Evolutionary conservation across 1,140 invertebrate genomes (phyloP).

Genomic region (Macrobrachium nipponense): DNA sequence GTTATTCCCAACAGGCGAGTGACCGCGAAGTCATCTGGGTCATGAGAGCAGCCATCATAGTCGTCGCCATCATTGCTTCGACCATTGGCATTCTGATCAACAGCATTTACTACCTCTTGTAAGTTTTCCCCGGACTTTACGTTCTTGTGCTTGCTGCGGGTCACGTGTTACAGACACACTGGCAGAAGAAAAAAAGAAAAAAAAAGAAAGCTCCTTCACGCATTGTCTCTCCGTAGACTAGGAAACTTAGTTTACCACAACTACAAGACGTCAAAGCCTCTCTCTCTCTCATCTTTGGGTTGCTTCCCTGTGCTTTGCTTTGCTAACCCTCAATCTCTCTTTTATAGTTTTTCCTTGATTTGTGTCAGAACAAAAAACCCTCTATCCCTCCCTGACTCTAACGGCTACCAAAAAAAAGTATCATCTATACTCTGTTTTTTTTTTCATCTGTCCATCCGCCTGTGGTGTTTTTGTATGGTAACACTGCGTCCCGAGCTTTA

Average conservation of each 20-base stretch:
- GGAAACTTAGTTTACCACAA: too few relatives aligned
- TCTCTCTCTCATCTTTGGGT: background rate
- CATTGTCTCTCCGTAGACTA: background rate
- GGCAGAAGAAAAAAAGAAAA: background rate
- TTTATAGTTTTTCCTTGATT: background rate
- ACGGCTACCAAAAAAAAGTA: background rate
- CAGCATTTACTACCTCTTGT: conserved; percentile 98
- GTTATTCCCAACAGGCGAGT: conserved; percentile 76
- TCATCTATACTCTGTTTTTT: too few relatives aligned
- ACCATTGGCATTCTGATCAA: conserved; percentile 96
- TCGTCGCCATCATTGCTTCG: conserved; percentile 92
- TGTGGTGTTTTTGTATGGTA: too few relatives aligned
- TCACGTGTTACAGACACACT: background rate
- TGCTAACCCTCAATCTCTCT: background rate
- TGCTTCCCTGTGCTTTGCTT: background rate
- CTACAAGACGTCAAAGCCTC: background rate
- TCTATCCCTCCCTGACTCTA: background rate
- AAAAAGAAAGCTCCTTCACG: background rate
- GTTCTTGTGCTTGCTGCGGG: background rate
- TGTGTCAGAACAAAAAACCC: background rate
- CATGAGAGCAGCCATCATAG: conserved; percentile 91
- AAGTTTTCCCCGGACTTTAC: conserved; percentile 66
- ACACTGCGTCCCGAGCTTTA: too few relatives aligned
- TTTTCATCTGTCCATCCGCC: too few relatives aligned
- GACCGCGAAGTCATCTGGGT: conserved; percentile 98